Conservation (phyloP, 1,140 invertebrate species). For the Halesus radiatus region DNA sequence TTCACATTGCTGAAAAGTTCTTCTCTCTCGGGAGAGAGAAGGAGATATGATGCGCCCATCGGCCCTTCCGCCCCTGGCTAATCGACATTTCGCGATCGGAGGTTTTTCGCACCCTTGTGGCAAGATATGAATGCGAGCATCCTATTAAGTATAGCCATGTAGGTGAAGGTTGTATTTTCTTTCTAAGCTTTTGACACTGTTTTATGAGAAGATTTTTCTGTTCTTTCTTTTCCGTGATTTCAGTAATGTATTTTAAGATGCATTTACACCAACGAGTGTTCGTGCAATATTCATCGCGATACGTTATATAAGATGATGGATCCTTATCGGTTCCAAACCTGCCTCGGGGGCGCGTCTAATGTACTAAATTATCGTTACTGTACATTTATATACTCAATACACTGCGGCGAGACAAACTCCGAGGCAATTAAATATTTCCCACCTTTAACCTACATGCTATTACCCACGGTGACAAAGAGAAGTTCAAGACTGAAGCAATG, state of each 20-base stretch:
- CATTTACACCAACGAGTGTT: too few species aligned
- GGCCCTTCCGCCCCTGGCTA: neutral
- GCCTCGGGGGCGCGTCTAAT: neutral
- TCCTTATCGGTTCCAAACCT: constrained; percentile 25
- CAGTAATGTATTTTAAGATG: too few species aligned
- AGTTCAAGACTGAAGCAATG: constrained; percentile 27
- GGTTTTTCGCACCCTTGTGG: constrained; percentile 24
- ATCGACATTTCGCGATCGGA: constrained; percentile 27
- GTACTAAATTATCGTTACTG: constrained; percentile 17
- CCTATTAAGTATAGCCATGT: neutral
- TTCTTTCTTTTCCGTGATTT: too few species aligned
- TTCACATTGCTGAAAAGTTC: constrained; percentile 20
- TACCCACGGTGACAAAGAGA: constrained; percentile 30
- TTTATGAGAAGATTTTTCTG: too few species aligned
- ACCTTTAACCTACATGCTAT: constrained; percentile 1
- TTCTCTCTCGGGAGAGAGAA: constrained; percentile 15
- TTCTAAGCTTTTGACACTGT: neutral
- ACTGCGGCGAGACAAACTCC: neutral
- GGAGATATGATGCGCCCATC: constrained; percentile 1
- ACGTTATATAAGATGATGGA: constrained; percentile 3
- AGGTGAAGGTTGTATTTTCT: neutral
- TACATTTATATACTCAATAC: neutral
- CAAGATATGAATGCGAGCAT: neutral
- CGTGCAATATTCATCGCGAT: too few species aligned
- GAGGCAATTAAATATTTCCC: constrained; percentile 14